Evolutionary conservation across 1,140 invertebrate species (phyloP), one percentile per base, ranked within the genome.

Genomic region (Hyles euphorbiae): DNA sequence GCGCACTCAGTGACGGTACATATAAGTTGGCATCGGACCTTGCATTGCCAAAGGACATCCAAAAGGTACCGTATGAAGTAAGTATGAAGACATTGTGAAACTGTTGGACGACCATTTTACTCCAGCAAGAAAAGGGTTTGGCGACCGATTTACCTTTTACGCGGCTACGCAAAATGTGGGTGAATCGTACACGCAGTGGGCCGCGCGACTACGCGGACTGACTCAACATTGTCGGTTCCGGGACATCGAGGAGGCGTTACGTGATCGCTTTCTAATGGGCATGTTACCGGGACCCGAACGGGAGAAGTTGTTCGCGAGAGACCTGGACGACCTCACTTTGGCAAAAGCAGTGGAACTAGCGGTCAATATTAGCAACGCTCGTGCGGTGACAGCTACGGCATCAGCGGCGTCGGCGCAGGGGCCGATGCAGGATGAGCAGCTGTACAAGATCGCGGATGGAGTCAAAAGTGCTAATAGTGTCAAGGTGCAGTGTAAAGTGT

Each of bases 131-230:
- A 47, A 61, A 5, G 70, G 70, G 11, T 75, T 78, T 45, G 48
- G 54, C 0, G 70, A 75, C n/a, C 51, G 71, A 5, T 58, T 65
- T 52, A 60, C 62, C 22, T 78, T 78, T 48, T 74, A 72, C 47
- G 40, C 70, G 0, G 68, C 68, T 0, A 50, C 51, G 1, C 75
- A 78, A 46, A 54, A 63, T 22, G 3, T 40, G 3, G 53, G 34
- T 2, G 75, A 73, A 43, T 53, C 58, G 2, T 56, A 56, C 11
- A 7, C 65, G 3, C 65, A 74, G 33, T 73, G 75, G 68, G 72
- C 66, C 1, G 72, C 72, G 2, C 58, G 72, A 40, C 55, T 78
- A 5, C 62, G 73, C 0, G 71, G 73, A 0, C 43, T 78, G 4
- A 72, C 69, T 3, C 48, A 58, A 7, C 22, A 62, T 7, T 74